These are phyloP conservation scores for Phaethon lepturus DNA, from an alignment of 2,113 vertebrate species.

Conservation along the genomic window DNA sequence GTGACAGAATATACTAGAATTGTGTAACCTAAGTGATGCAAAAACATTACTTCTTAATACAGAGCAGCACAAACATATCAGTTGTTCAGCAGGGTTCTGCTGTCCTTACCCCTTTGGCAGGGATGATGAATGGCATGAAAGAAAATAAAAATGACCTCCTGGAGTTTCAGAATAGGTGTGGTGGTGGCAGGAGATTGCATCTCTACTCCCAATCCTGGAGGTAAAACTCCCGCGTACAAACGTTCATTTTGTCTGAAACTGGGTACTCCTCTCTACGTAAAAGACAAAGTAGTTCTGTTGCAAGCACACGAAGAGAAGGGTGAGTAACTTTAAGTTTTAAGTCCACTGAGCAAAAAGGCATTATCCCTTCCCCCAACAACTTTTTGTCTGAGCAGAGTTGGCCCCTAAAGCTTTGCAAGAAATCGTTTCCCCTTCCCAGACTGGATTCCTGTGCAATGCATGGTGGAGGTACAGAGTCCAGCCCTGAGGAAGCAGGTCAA, in stretches of 20 bases:
- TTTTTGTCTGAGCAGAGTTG: not conserved
- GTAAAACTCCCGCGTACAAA: not conserved
- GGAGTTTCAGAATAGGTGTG: not conserved
- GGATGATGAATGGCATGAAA: not conserved
- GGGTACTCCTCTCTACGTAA: not conserved
- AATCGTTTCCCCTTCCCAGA: not conserved
- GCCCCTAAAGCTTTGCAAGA: not conserved
- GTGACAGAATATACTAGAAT: not conserved
- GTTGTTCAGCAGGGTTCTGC: rapidly evolving
- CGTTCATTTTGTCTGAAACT: not conserved
- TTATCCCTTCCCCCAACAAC: rapidly evolving
- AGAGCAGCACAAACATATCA: not conserved
- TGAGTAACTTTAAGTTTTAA: not conserved
- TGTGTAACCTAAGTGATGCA: not conserved
- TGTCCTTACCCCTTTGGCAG: not conserved
- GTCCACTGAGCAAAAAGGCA: not conserved
- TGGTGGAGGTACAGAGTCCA: not conserved
- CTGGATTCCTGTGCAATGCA: not conserved
- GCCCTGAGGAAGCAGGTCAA: constrained; percentile 29
- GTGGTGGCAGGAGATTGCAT: not conserved
- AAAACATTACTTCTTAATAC: not conserved
- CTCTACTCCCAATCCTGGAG: not conserved
- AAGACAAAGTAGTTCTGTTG: not conserved
- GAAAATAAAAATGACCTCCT: not conserved
- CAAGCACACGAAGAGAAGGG: not conserved